These are phyloP conservation scores for Pheosia gnoma DNA, from an alignment of 2,888 invertebrate genomes.

Conservation along the genomic window DNA sequence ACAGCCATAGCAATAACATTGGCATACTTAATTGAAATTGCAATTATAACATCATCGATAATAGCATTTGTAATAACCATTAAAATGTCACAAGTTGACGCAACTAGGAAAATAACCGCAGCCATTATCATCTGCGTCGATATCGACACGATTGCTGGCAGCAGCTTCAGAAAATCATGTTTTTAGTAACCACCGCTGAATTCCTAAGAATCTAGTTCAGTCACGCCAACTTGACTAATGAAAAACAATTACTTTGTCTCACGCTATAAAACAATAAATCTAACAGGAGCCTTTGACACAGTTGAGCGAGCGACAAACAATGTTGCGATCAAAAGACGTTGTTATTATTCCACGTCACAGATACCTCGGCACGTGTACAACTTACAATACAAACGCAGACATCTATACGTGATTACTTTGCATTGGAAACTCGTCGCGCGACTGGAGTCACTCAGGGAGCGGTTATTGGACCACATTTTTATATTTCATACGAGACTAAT, in stretches of 20 bases:
- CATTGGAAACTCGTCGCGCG: conserved; percentile 31
- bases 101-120: conserved; percentile 28
- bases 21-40: conserved; percentile 11
- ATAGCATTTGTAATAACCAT: background rate
- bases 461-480: conserved; percentile 50
- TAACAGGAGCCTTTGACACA: conserved; percentile 51
- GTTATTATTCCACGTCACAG: conserved; percentile 38
- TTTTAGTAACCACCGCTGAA: conserved; percentile 59
- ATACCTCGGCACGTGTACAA: conserved; percentile 58
- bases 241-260: conserved; percentile 58
- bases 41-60: conserved; percentile 11
- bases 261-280: conserved; percentile 49
- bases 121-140: conserved; percentile 24
- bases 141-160: conserved; percentile 32
- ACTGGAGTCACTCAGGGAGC: conserved; percentile 40
- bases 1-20: background rate
- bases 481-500: conserved; percentile 37
- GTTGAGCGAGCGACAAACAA: conserved; percentile 38
- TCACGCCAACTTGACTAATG: conserved; percentile 50
- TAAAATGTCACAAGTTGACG: conserved; percentile 20
- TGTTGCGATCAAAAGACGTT: conserved; percentile 37
- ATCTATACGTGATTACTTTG: conserved; percentile 48
- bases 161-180: conserved; percentile 38
- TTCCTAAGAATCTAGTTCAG: conserved; percentile 56
- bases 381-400: conserved; percentile 37